phyloP scores from a whole-genome alignment of 2,888 invertebrate species.

The Sepiola atlantica region DNA sequence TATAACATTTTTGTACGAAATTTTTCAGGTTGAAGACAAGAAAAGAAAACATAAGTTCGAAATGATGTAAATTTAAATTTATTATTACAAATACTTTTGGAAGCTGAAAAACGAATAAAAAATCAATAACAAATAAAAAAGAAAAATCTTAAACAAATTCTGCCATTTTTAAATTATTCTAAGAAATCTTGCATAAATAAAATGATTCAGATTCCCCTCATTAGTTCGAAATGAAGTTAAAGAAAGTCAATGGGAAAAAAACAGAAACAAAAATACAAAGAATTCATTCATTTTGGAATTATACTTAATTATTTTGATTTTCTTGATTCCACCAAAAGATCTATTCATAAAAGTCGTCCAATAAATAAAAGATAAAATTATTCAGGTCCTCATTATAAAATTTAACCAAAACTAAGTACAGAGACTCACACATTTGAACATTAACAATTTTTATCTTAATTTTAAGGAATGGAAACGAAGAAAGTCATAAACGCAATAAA shows the following conservation, averaged over 20 bases:
- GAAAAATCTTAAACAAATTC: background rate
- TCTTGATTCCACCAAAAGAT: background rate
- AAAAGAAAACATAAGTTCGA: background rate
- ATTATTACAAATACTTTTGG: background rate
- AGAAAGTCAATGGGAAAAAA: too few relatives aligned
- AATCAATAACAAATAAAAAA: background rate
- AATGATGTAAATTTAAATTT: background rate
- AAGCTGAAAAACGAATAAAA: background rate
- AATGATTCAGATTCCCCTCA: too few relatives aligned
- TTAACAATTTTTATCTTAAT: background rate
- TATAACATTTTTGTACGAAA: too few relatives aligned
- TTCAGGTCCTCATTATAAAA: too few relatives aligned
- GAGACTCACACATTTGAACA: too few relatives aligned
- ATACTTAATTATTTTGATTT: background rate
- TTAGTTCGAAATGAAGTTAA: too few relatives aligned
- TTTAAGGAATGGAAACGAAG: conserved; percentile 18
- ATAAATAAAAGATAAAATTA: too few relatives aligned
- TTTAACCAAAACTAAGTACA: too few relatives aligned
- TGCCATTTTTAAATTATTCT: background rate
- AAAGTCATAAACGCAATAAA: background rate
- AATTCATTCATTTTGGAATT: too few relatives aligned
- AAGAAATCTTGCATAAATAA: too few relatives aligned
- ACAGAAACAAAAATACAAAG: too few relatives aligned
- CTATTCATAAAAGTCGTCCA: too few relatives aligned
- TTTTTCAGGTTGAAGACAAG: background rate